Evolutionary conservation across 2,888 invertebrate species (phyloP).

Genomic region (Caenorhabditis sp.): DNA sequence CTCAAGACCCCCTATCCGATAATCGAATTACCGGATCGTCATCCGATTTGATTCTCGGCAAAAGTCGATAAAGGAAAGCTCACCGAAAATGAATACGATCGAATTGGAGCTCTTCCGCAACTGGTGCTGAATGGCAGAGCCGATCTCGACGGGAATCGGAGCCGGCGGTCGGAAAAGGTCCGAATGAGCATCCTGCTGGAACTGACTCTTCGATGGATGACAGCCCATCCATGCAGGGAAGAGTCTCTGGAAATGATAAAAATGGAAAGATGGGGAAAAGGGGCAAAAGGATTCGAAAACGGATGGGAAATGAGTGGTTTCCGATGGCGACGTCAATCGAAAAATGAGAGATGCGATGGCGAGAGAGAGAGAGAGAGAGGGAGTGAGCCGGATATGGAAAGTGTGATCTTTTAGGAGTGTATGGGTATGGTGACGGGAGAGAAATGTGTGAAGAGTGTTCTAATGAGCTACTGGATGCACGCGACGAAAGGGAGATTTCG

Average conservation of each 20-base stretch:
- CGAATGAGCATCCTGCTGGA: conserved; percentile 14
- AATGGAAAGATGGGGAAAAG: conserved; percentile 1
- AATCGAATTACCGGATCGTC: conserved; percentile 18
- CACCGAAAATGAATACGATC: conserved; percentile 76
- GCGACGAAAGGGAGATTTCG: no score
- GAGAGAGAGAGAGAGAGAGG: not conserved
- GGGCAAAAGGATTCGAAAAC: not conserved
- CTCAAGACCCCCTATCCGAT: no score
- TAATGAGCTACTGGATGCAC: no score
- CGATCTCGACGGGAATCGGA: conserved; percentile 65
- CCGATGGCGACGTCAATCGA: not conserved
- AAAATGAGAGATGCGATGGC: no score
- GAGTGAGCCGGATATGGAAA: not conserved
- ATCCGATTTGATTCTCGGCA: not conserved
- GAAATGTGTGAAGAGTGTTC: no score
- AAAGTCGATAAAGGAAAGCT: conserved; percentile 30
- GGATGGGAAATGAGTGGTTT: not conserved
- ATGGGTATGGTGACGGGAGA: not conserved
- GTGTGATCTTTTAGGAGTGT: not conserved
- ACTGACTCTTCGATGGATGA: conserved; percentile 46
- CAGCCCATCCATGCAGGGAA: conserved; percentile 62
- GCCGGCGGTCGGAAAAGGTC: conserved; percentile 58
- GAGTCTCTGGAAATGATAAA: not conserved
- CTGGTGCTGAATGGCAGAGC: conserved; percentile 35
- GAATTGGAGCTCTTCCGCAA: conserved; percentile 49